Evolutionary conservation across 1,140 invertebrate genomes (phyloP).

Genomic region (Diploscapter pachys): DNA sequence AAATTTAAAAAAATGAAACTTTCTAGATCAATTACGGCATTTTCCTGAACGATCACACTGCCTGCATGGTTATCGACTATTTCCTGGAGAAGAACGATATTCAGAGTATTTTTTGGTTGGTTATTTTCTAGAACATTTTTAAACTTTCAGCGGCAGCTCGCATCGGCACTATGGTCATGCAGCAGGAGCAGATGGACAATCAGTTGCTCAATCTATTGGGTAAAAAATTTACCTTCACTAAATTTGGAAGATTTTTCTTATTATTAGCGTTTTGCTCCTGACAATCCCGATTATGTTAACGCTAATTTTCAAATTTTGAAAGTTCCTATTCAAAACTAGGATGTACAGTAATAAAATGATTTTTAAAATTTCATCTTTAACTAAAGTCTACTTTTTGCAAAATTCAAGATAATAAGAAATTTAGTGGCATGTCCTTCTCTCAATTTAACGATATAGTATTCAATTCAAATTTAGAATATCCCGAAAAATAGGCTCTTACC

Average conservation of each 20-base stretch:
- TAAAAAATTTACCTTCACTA: neutral
- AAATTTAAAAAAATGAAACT: constrained; percentile 15
- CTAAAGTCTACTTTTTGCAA: no score
- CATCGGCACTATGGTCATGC: constrained; percentile 75
- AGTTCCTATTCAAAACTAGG: no score
- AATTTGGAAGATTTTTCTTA: no score
- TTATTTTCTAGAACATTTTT: constrained; percentile 11
- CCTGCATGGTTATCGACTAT: constrained; percentile 77
- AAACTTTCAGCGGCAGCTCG: constrained; percentile 68
- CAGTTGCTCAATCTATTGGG: constrained; percentile 70
- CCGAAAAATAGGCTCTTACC: no score
- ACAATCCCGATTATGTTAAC: no score
- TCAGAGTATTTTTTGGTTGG: constrained; percentile 19
- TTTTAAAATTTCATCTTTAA: neutral
- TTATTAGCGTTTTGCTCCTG: no score
- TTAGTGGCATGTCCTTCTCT: no score
- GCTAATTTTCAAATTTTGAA: no score
- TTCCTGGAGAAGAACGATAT: constrained; percentile 71
- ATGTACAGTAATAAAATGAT: no score
- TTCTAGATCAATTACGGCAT: constrained; percentile 75
- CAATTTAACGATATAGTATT: neutral
- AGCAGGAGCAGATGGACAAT: constrained; percentile 80
- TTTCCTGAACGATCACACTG: constrained; percentile 76
- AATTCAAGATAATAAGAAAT: no score
- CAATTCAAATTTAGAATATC: neutral